These are phyloP conservation scores for Tokudaia muenninki DNA, from an alignment of 2,797 vertebrate species.

Conservation along the genomic window DNA sequence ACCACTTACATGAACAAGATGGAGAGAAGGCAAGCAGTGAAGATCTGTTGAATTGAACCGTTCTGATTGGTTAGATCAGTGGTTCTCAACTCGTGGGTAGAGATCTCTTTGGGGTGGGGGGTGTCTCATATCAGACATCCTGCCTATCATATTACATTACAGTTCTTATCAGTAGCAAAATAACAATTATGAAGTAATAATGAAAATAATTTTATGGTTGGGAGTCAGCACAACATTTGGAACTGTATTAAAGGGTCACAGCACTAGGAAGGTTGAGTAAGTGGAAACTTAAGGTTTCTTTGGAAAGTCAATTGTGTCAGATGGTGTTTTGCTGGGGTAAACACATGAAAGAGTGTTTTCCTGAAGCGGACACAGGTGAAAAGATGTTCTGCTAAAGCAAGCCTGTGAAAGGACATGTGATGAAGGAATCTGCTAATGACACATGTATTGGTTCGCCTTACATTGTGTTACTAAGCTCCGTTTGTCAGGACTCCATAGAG, in stretches of 20 bases:
- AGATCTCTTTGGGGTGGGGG: neutral
- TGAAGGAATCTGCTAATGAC: neutral
- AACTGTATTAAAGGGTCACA: neutral
- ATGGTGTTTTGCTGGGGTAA: neutral
- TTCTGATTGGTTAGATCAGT: neutral
- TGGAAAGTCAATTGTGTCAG: neutral
- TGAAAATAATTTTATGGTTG: neutral
- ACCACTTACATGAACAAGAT: neutral
- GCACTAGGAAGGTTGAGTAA: neutral
- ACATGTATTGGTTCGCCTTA: neutral
- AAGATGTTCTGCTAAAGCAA: neutral
- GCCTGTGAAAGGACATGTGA: neutral
- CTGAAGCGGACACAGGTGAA: neutral
- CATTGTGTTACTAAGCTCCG: neutral
- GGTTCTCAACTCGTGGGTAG: neutral
- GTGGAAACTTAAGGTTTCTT: neutral
- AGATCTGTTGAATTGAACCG: neutral
- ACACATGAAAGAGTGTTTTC: neutral
- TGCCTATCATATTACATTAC: neutral
- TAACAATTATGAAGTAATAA: neutral
- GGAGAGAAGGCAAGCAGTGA: neutral
- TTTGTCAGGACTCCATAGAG: neutral
- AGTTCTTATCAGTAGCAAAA: neutral
- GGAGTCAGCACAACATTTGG: neutral
- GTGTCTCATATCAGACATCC: neutral